Percentiles rank a stretch among this genome's conserved stretches.
These are phyloP conservation scores for Pseudobourletiella spinata DNA, from an alignment of 1,140 invertebrate species.

Conservation along the genomic window DNA sequence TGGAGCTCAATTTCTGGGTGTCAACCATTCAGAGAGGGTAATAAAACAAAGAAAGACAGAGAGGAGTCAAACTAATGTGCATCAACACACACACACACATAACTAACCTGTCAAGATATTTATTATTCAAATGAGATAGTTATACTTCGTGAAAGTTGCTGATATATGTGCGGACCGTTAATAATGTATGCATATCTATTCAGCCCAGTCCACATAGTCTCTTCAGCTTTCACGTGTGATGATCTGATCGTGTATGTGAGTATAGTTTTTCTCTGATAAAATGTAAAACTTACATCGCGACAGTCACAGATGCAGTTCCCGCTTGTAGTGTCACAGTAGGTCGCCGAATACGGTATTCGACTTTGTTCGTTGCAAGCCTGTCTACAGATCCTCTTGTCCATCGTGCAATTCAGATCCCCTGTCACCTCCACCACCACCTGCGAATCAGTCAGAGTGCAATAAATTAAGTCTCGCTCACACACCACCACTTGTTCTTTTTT, in stretches of 20 bases:
- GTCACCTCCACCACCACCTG: not conserved
- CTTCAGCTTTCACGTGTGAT: not conserved
- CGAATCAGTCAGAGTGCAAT: constrained; percentile 3
- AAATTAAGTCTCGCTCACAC: not conserved
- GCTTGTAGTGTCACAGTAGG: constrained; percentile 26
- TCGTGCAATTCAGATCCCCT: constrained; percentile 16
- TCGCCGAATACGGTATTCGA: constrained; percentile 7
- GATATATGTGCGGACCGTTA: not conserved
- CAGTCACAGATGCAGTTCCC: constrained; percentile 33
- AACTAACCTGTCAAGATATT: too few relatives aligned
- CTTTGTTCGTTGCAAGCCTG: constrained; percentile 21
- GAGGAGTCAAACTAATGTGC: not conserved
- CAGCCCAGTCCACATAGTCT: too few relatives aligned
- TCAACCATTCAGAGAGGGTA: constrained; percentile 6
- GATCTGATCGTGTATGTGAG: not conserved
- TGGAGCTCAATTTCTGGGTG: not conserved
- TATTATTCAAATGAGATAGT: not conserved
- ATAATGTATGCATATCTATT: not conserved
- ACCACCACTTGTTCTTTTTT: not conserved
- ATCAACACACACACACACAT: not conserved
- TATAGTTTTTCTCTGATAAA: too few relatives aligned
- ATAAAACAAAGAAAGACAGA: not conserved
- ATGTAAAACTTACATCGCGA: constrained; percentile 29
- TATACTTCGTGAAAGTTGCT: not conserved
- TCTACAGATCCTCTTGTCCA: constrained; percentile 11